Evolutionary conservation across 2,113 vertebrate genomes (phyloP).

Genomic region (Chamaea fasciata): DNA sequence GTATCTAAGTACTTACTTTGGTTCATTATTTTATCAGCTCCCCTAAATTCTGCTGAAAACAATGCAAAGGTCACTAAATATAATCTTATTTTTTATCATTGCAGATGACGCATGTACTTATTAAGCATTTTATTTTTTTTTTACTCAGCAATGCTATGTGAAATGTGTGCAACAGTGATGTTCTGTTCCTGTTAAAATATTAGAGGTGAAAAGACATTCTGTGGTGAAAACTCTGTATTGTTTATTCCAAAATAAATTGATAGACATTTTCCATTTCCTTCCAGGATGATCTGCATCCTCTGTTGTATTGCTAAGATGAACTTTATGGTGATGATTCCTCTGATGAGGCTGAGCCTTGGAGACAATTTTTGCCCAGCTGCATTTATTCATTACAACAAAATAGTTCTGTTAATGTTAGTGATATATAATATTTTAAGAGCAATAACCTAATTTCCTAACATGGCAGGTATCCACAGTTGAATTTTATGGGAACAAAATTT

Average conservation of each 20-base stretch:
- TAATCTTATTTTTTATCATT: background rate
- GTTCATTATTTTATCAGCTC: background rate
- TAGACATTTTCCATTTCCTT: background rate
- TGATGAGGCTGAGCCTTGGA: background rate
- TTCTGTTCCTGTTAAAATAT: background rate
- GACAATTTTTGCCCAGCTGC: background rate
- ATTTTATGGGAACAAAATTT: background rate
- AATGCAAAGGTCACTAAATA: background rate
- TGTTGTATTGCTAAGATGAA: background rate
- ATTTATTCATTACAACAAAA: background rate
- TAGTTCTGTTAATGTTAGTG: background rate
- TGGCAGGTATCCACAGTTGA: background rate
- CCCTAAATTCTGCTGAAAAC: background rate
- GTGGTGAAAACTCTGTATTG: background rate
- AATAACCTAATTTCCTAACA: background rate
- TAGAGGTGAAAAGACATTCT: background rate
- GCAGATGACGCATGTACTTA: background rate
- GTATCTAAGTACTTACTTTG: background rate
- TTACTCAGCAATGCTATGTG: background rate
- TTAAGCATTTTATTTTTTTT: background rate
- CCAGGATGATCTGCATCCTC: background rate
- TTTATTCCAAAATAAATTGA: constrained; percentile 21
- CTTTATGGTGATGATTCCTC: background rate
- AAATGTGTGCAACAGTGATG: background rate
- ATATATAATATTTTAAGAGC: background rate